Conservation (phyloP, 1,140 invertebrate species). For the Drosophila bifasciata region DNA sequence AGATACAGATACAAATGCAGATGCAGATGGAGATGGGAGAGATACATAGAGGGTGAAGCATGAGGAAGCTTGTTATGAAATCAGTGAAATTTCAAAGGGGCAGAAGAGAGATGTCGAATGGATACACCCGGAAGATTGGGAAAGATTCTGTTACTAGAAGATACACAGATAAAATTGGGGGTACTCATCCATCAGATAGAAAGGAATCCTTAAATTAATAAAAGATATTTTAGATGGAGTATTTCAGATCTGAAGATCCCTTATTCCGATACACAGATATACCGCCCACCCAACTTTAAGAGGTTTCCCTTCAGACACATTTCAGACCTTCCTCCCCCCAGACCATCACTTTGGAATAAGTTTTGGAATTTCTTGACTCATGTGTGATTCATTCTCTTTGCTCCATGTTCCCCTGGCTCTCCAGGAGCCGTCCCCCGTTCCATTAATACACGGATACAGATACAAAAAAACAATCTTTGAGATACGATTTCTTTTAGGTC, state of each 20-base stretch:
- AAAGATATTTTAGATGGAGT: too few relatives aligned
- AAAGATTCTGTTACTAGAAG: not conserved
- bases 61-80: conserved; percentile 35
- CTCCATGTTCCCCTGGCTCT: not conserved
- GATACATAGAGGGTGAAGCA: not conserved
- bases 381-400: conserved; percentile 43
- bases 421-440: not conserved
- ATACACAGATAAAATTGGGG: too few relatives aligned
- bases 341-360: not conserved
- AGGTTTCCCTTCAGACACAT: conserved; percentile 11
- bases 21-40: conserved; percentile 1
- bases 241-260: too few relatives aligned
- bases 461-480: conserved; percentile 63
- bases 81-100: not conserved
- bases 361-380: conserved; percentile 31
- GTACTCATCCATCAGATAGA: too few relatives aligned
- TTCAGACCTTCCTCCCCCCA: not conserved
- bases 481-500: conserved; percentile 77
- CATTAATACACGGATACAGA: conserved; percentile 16
- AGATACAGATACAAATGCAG: conserved; percentile 32
- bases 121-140: not conserved
- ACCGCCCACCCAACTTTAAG: conserved; percentile 1
- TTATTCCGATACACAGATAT: too few relatives aligned
- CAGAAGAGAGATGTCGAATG: not conserved
- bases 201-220: too few relatives aligned